Conservation (phyloP, 2,113 vertebrate species). For the Melanerpes formicivorus region DNA sequence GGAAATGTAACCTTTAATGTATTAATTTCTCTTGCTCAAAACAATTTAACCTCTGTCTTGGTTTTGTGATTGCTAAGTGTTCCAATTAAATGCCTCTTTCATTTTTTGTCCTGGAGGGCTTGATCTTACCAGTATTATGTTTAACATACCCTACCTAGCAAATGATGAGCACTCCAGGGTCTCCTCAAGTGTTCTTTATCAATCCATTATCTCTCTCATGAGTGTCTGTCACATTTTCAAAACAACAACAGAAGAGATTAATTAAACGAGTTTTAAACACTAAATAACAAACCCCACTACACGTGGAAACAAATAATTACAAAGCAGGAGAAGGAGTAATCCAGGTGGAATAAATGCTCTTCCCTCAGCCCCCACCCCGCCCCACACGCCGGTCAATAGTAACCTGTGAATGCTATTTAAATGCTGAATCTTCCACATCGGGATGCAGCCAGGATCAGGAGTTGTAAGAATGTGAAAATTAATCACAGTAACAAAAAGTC, state of each 20-base stretch:
- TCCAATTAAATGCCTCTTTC: slow-evolving; percentile 85
- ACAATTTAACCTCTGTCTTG: slow-evolving; percentile 90
- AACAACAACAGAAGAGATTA: slow-evolving; percentile 71
- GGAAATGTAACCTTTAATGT: slow-evolving; percentile 90
- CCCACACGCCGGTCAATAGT: background rate
- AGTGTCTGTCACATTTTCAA: slow-evolving; percentile 70
- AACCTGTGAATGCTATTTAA: slow-evolving; percentile 6
- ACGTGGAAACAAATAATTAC: slow-evolving; percentile 48
- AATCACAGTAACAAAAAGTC: slow-evolving; percentile 63
- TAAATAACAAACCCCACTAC: slow-evolving; percentile 48
- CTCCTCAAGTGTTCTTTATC: slow-evolving; percentile 57
- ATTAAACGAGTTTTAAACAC: slow-evolving; percentile 70
- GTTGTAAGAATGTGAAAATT: slow-evolving; percentile 49
- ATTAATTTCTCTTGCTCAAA: slow-evolving; percentile 90
- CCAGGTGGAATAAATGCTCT: slow-evolving; percentile 23
- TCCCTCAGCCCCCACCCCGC: background rate
- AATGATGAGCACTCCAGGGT: slow-evolving; percentile 47
- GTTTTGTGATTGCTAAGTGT: slow-evolving; percentile 88
- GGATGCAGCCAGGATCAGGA: slow-evolving; percentile 27
- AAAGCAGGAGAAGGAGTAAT: slow-evolving; percentile 8
- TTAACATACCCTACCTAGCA: slow-evolving; percentile 66
- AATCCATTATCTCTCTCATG: slow-evolving; percentile 73
- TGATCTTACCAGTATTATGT: slow-evolving; percentile 71
- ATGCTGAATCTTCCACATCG: slow-evolving; percentile 24
- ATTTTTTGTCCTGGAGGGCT: slow-evolving; percentile 82